phyloP scores from a whole-genome alignment of 1,140 invertebrate genomes.

The Drosophila chauvacae region DNA sequence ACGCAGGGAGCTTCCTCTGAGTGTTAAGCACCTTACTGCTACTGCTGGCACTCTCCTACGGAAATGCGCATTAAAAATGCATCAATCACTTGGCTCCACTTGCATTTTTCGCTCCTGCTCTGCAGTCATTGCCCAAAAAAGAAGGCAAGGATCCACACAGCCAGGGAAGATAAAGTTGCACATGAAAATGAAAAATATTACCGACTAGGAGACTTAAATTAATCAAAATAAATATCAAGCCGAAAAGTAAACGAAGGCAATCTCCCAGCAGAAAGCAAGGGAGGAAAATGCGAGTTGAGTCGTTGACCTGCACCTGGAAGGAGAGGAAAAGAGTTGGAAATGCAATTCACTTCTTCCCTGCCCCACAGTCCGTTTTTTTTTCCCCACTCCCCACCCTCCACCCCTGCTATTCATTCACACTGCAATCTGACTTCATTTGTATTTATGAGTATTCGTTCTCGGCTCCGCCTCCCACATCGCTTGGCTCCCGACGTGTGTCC shows the following conservation, averaged over 20 bases:
- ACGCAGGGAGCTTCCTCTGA: neutral
- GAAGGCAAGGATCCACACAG: constrained; percentile 4
- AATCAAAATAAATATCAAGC: constrained; percentile 68
- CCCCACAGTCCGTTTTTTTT: neutral
- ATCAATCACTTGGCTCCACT: constrained; percentile 72
- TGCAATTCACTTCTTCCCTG: constrained; percentile 22
- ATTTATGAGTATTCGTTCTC: constrained; percentile 67
- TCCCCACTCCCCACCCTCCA: neutral
- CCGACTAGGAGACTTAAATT: constrained; percentile 58
- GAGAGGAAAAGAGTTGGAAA: constrained; percentile 23
- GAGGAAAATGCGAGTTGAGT: constrained; percentile 11
- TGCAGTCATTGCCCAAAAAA: constrained; percentile 30
- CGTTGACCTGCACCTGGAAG: constrained; percentile 50
- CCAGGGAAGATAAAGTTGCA: constrained; percentile 56
- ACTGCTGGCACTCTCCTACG: constrained; percentile 15
- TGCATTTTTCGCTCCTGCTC: constrained; percentile 6
- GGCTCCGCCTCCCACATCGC: constrained; percentile 2
- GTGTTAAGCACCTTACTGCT: constrained; percentile 4
- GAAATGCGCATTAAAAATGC: constrained; percentile 82
- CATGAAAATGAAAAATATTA: constrained; percentile 65
- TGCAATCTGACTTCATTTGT: constrained; percentile 65
- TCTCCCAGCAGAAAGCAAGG: constrained; percentile 1
- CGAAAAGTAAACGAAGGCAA: constrained; percentile 35
- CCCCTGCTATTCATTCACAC: constrained; percentile 42
- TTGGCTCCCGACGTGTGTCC: neutral